Conservation (phyloP, 2,888 invertebrate genomes). For the Xiphydria camelus region DNA sequence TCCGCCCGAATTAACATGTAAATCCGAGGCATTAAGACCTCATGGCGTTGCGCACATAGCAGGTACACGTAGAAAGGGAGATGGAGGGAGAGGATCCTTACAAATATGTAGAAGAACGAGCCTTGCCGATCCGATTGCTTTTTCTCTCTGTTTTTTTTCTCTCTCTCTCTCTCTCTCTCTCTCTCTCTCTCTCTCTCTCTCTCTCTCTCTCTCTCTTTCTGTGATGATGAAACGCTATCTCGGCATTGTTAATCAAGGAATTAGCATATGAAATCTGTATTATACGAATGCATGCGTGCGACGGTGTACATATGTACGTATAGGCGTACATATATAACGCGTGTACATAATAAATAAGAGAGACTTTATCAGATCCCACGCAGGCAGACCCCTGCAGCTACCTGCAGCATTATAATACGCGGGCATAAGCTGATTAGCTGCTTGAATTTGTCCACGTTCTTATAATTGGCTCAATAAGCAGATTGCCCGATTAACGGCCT, state of each 20-base stretch:
- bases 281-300: slow-evolving; percentile 26
- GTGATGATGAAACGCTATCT: slow-evolving; percentile 41
- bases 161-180: no score
- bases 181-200: no score
- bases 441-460: slow-evolving; percentile 54
- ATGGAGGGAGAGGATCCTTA: background rate
- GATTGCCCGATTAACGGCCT: slow-evolving; percentile 39
- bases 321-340: slow-evolving; percentile 23
- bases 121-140: slow-evolving; percentile 10
- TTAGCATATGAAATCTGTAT: slow-evolving; percentile 52
- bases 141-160: no score
- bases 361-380: slow-evolving; percentile 53
- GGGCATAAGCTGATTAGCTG: slow-evolving; percentile 55
- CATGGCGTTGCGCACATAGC: no score
- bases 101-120: no score
- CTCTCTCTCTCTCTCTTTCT: no score
- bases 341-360: slow-evolving; percentile 48
- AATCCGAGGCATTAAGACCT: slow-evolving; percentile 43
- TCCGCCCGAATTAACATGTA: slow-evolving; percentile 43
- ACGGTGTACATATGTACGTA: slow-evolving; percentile 9
- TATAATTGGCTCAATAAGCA: slow-evolving; percentile 47
- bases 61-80: no score
- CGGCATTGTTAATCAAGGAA: slow-evolving; percentile 51
- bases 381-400: slow-evolving; percentile 43
- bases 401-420: slow-evolving; percentile 44